Conservation (phyloP, 1,140 invertebrate genomes). For the Drosophila truncata region DNA sequence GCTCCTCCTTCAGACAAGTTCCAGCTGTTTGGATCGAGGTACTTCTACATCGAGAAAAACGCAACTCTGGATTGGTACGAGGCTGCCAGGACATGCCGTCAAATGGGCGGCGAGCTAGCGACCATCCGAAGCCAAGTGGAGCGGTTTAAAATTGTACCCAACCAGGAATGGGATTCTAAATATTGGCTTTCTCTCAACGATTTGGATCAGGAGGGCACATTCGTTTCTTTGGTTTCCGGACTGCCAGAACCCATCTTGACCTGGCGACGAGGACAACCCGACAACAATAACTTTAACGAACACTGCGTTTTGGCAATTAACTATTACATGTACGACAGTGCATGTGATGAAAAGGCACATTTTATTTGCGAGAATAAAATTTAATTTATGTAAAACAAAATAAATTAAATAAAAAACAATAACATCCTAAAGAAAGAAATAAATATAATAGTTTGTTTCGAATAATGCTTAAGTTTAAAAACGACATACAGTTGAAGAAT, state of each 20-base stretch:
- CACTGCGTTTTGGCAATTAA: not conserved
- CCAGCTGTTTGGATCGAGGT: not conserved
- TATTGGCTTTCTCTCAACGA: conserved; percentile 2
- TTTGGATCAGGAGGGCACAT: not conserved
- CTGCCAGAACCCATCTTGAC: not conserved
- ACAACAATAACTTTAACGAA: not conserved
- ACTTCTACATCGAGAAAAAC: not conserved
- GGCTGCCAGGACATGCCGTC: not conserved
- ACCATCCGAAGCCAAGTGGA: not conserved
- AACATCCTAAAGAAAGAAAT: not conserved
- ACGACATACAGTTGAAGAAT: no score
- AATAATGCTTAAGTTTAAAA: no score
- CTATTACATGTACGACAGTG: not conserved
- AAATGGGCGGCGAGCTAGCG: not conserved
- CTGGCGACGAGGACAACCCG: not conserved
- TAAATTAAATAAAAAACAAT: not conserved
- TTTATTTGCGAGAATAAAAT: not conserved
- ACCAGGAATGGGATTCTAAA: not conserved
- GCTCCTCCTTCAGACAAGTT: no score
- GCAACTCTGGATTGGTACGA: not conserved
- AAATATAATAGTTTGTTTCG: not conserved
- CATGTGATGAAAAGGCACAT: not conserved
- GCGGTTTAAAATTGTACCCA: not conserved
- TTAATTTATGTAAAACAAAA: not conserved
- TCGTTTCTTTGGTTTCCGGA: not conserved